A percentile compares a stretch with the other conserved stretches of the same genome.
Conservation (phyloP, 1,140 invertebrate genomes). For the Yoshiicerus persimilis region DNA sequence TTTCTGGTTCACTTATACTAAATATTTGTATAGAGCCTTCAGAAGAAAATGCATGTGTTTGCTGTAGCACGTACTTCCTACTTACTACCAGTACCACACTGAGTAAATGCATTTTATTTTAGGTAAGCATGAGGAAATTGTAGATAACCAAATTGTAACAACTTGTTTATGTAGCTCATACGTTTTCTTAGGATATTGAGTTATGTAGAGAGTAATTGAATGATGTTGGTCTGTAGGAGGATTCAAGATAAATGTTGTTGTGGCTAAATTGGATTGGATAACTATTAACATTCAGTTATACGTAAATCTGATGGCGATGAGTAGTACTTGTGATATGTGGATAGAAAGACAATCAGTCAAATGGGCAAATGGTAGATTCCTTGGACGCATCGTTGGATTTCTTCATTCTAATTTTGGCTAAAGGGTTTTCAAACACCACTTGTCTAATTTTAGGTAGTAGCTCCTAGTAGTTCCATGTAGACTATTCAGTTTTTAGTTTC, state of each 20-base stretch:
- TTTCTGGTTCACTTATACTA: background rate
- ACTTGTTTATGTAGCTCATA: background rate
- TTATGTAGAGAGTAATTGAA: background rate
- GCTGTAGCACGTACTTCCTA: background rate
- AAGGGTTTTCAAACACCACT: background rate
- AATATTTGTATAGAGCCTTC: background rate
- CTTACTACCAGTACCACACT: too few species aligned
- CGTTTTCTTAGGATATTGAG: background rate
- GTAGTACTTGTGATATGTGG: background rate
- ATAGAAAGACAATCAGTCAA: background rate
- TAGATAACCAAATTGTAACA: background rate
- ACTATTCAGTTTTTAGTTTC: conserved; percentile 22
- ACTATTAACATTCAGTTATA: background rate
- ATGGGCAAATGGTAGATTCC: background rate
- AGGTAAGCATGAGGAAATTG: background rate
- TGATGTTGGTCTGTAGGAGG: background rate
- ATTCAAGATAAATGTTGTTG: background rate
- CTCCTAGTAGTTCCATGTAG: background rate
- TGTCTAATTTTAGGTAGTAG: conserved; percentile 15
- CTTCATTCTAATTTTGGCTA: conserved; percentile 26
- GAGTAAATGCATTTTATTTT: background rate
- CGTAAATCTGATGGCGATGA: background rate
- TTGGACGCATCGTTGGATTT: conserved; percentile 1
- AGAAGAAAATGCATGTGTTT: background rate
- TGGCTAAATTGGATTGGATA: background rate